Conservation (phyloP, 2,797 vertebrate species). For the Synanceia verrucosa region DNA sequence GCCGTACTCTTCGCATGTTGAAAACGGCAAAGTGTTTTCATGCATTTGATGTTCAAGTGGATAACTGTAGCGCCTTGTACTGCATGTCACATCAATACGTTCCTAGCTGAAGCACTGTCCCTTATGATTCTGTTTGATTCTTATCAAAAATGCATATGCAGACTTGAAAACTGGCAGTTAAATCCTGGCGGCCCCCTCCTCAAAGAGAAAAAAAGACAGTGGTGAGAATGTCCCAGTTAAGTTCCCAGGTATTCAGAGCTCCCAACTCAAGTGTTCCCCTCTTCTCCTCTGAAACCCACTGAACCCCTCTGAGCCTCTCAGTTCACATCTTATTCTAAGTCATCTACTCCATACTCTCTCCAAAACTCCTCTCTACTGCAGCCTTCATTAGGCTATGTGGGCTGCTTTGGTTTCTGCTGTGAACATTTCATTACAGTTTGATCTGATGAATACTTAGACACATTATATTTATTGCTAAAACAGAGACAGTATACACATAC, state of each 20-base stretch:
- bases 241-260: conserved; percentile 36
- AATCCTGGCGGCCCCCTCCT: not conserved
- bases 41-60: conserved; percentile 1
- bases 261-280: conserved; percentile 36
- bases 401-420: too few relatives aligned
- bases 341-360: not conserved
- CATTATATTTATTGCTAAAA: too few relatives aligned
- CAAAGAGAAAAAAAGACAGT: conserved; percentile 35
- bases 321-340: conserved; percentile 14
- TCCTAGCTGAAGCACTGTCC: not conserved
- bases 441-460: too few relatives aligned
- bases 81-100: not conserved
- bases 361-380: not conserved
- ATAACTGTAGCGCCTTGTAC: not conserved
- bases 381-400: not conserved
- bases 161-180: conserved; percentile 8
- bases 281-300: conserved; percentile 18
- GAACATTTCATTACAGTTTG: not conserved
- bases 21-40: conserved; percentile 33
- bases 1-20: conserved; percentile 21
- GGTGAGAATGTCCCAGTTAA: conserved; percentile 48
- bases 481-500: too few relatives aligned
- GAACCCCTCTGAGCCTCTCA: conserved; percentile 14
- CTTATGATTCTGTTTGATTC: conserved; percentile 2
- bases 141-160: conserved; percentile 7